These are phyloP conservation scores for Microchrysa polita DNA, from an alignment of 2,888 invertebrate genomes.

Conservation along the genomic window DNA sequence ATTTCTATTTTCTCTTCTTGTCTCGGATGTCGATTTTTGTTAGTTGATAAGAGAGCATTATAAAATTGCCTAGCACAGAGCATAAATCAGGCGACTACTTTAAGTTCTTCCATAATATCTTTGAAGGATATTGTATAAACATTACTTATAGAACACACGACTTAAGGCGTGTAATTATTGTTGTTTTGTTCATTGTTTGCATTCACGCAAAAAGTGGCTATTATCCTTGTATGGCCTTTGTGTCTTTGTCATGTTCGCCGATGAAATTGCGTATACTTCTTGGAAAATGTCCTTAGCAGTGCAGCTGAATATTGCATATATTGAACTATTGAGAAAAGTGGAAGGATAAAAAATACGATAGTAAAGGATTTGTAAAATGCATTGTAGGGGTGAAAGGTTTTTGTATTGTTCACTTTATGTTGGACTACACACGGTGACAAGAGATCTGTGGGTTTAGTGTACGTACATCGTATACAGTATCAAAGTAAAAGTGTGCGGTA, in stretches of 20 bases:
- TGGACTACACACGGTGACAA: conserved; percentile 4
- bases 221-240: no score
- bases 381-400: conserved; percentile 20
- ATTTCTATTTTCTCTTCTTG: no score
- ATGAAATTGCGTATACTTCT: not conserved
- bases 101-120: not conserved
- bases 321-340: not conserved
- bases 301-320: not conserved
- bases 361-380: not conserved
- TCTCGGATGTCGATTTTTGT: no score
- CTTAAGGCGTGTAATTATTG: no score
- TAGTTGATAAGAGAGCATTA: no score
- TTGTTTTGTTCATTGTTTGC: no score
- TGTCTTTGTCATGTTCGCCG: not conserved
- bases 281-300: not conserved
- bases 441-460: not conserved
- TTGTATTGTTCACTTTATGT: not conserved
- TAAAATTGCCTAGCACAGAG: not conserved
- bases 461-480: no score
- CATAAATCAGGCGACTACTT: not conserved
- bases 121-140: no score
- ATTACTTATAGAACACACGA: no score
- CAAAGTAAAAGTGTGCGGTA: not conserved
- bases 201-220: no score
- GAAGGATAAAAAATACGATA: not conserved